Evolutionary conservation across 2,113 vertebrate species (phyloP).

Genomic region (Heterocephalus glaber): DNA sequence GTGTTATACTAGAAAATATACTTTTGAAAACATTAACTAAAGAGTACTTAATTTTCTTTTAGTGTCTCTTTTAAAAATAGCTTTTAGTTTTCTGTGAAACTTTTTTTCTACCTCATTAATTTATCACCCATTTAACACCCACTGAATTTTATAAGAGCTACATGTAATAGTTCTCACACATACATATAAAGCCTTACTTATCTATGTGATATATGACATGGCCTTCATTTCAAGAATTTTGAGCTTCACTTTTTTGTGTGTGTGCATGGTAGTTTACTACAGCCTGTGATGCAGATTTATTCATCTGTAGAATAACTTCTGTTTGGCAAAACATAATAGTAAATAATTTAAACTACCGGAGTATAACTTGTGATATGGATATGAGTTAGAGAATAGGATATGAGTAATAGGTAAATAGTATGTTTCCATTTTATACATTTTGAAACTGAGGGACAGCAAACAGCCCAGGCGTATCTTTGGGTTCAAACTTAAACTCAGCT

Average conservation of each 20-base stretch:
- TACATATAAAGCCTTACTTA: background rate
- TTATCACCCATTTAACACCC: slow-evolving; percentile 11
- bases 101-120: background rate
- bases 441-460: background rate
- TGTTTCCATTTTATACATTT: slow-evolving; percentile 1
- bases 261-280: background rate
- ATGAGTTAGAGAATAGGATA: background rate
- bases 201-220: background rate
- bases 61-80: background rate
- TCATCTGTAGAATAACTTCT: background rate
- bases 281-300: background rate
- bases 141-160: background rate
- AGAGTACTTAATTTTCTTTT: background rate
- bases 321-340: background rate
- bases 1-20: slow-evolving; percentile 31
- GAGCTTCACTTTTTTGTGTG: background rate
- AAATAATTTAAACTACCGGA: background rate
- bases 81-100: background rate
- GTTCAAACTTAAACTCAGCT: background rate
- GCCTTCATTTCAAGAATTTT: slow-evolving; percentile 45
- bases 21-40: background rate
- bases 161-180: background rate
- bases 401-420: background rate
- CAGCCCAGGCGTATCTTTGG: background rate
- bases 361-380: background rate